Base-by-base conservation (phyloP, 2,797 vertebrate species). In the Botia almorhae region DNA sequence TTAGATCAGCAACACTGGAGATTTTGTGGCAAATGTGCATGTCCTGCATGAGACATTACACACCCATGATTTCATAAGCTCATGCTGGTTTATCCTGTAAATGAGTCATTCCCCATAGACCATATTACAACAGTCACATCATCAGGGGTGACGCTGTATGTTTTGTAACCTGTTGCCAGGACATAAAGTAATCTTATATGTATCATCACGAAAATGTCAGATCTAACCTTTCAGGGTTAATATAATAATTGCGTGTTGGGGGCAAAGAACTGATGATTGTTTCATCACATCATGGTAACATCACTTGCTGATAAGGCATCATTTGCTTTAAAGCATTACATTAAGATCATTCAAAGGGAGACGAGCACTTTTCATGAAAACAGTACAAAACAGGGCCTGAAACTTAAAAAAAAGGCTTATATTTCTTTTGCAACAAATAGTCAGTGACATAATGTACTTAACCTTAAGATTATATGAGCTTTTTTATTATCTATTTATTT, bases 1-100 rank as follows among this genome's bases (percentile, higher is more conserved):
- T 81, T 53, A 64, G 68, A 70, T 64, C 23, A 74, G 39, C 70
- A 71, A 73, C 74, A 33, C 33, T 33, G 33, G 33, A 33, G 33
- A 5, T n/a, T 74, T 63, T 13, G 14, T 33, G 60, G 64, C 46
- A 0, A 17, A 33, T 33, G 33, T 61, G 63, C 33, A 19, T 67
- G 64, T 67, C 64, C 36, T 67, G 36, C 64, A 39, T 33, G 33
- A 2, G 33, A 33, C 17, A 39, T 67, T 43, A 67, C 65, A 39
- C 19, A 5, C 39, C 19, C 39, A 69, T 69, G 65, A 69, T 48
- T 39, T 69, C 43, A 68, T 19, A 68, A 68, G 7, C 11, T 43
- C 36, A 39, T 43, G 8, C 39, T 4, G 12, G 19, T 16, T 69
- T 23, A 69, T 23, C 65, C 65, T 33, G 33, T 33, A 33, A 5